Conservation (phyloP, 2,888 invertebrate genomes). For the Pheosia tremula region DNA sequence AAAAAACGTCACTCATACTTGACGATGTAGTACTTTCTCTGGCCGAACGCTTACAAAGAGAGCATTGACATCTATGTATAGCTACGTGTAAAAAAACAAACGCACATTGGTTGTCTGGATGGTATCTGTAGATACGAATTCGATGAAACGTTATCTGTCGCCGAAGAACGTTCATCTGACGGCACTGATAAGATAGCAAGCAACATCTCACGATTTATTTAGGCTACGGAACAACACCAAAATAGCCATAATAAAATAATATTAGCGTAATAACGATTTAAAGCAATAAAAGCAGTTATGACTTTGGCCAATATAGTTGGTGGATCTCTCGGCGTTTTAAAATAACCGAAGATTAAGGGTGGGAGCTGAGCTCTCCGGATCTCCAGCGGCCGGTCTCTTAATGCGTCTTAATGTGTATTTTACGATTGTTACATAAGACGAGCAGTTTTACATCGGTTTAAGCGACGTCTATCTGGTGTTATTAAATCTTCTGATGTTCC, state of each 20-base stretch:
- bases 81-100: conserved; percentile 33
- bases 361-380: conserved; percentile 65
- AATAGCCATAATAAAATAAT: conserved; percentile 74
- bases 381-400: conserved; percentile 68
- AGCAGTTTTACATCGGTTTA: conserved; percentile 78
- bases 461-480: conserved; percentile 80
- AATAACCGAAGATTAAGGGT: conserved; percentile 81
- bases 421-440: conserved; percentile 82
- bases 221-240: conserved; percentile 59
- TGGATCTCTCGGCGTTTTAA: conserved; percentile 73
- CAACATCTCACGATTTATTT: conserved; percentile 58
- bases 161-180: conserved; percentile 53
- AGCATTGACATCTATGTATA: conserved; percentile 50
- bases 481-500: conserved; percentile 82
- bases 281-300: conserved; percentile 78
- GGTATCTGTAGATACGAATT: conserved; percentile 41
- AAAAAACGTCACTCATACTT: conserved; percentile 56
- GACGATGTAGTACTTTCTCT: conserved; percentile 58
- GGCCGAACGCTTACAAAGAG: conserved; percentile 41
- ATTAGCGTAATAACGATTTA: conserved; percentile 78
- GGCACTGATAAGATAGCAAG: conserved; percentile 59
- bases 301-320: conserved; percentile 76
- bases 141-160: conserved; percentile 45
- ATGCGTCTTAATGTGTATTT: conserved; percentile 84
- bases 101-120: conserved; percentile 37